Conservation (phyloP, 2,888 invertebrate genomes). For the Leucophora obtusa region DNA sequence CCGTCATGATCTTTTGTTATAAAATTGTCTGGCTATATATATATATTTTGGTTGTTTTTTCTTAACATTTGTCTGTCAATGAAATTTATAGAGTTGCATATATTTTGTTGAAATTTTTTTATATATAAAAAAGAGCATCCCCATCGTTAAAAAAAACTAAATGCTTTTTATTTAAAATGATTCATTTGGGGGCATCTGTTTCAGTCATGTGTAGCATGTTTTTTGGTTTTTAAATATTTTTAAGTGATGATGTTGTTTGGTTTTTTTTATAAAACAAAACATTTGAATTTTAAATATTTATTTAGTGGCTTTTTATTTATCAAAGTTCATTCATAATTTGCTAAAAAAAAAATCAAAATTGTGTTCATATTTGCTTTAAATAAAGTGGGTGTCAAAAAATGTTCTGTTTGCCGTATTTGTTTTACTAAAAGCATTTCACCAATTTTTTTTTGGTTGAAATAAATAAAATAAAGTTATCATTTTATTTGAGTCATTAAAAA, state of each 20-base stretch:
- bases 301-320: conserved; percentile 4
- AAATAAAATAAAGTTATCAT: not conserved
- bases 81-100: not conserved
- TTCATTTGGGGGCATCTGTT: conserved; percentile 18
- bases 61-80: not conserved
- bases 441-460: not conserved
- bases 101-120: not conserved
- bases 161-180: conserved; percentile 1
- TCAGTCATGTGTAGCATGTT: not conserved
- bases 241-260: conserved; percentile 12
- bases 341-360: not conserved
- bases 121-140: not conserved
- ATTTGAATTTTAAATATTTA: conserved; percentile 13
- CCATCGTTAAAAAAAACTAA: conserved; percentile 2
- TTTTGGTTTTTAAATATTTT: not conserved
- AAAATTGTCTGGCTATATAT: conserved; percentile 1
- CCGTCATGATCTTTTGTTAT: conserved; percentile 1
- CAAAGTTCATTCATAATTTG: not conserved
- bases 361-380: not conserved
- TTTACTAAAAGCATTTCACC: not conserved
- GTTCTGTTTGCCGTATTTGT: not conserved
- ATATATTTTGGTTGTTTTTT: not conserved
- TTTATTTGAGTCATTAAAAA: not conserved
- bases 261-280: conserved; percentile 1
- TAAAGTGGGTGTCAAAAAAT: conserved; percentile 3